A percentile compares a stretch with the other conserved stretches of the same genome.
These are phyloP conservation scores for Metallyticus violacea DNA, from an alignment of 2,888 invertebrate species.

Conservation along the genomic window DNA sequence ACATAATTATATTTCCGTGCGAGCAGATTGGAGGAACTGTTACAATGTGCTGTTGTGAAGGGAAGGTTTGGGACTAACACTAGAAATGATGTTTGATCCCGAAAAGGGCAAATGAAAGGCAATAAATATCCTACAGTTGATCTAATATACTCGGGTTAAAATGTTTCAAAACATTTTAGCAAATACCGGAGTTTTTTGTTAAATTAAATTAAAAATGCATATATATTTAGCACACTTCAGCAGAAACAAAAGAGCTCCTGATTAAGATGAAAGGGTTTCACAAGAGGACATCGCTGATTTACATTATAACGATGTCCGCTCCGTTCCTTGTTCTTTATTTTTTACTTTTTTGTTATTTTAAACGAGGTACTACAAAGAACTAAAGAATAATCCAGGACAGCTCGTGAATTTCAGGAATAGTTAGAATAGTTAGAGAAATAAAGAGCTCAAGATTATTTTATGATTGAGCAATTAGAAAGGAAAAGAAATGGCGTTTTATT, in stretches of 20 bases:
- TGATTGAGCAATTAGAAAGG: neutral
- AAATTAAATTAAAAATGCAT: too few species aligned
- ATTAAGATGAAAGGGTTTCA: neutral
- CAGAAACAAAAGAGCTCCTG: neutral
- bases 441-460: neutral
- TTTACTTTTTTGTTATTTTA: neutral
- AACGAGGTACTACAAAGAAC: neutral
- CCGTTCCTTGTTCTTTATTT: neutral
- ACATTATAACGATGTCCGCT: neutral
- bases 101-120: too few species aligned
- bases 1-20: too few species aligned
- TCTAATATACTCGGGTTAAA: too few species aligned
- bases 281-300: neutral
- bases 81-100: too few species aligned
- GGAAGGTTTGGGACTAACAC: too few species aligned
- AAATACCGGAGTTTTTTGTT: too few species aligned
- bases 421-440: neutral
- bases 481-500: neutral
- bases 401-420: neutral
- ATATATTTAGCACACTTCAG: too few species aligned
- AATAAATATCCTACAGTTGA: too few species aligned
- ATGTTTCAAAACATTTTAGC: too few species aligned
- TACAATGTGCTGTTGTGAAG: too few species aligned
- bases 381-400: neutral
- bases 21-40: too few species aligned